Evolutionary conservation across 2,113 vertebrate species (phyloP).

Genomic region (Sander vitreus): DNA sequence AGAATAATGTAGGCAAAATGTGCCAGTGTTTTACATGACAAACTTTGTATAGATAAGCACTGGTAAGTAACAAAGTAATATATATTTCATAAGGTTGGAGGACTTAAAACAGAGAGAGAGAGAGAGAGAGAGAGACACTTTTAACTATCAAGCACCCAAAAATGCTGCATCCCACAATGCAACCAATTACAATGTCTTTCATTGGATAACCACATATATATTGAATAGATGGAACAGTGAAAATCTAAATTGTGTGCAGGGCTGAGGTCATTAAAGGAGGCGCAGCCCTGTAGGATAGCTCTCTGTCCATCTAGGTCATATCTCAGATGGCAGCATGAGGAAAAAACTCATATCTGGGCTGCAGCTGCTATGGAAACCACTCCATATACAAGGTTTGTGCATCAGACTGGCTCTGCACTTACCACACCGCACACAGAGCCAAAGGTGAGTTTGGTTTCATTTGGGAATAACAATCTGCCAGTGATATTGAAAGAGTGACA

Average conservation of each 20-base stretch:
- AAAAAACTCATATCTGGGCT: conserved; percentile 26
- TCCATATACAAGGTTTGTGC: not conserved
- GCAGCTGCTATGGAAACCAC: conserved; percentile 14
- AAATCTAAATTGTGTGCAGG: not conserved
- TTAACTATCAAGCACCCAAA: not conserved
- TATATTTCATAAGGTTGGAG: too few relatives aligned
- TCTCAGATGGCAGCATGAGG: conserved; percentile 24
- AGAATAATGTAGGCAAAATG: not conserved
- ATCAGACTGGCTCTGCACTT: not conserved
- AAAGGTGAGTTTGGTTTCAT: not conserved
- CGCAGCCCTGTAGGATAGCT: not conserved
- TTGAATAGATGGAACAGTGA: not conserved
- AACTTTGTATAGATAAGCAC: not conserved
- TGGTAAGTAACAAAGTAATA: not conserved
- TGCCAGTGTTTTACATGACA: not conserved
- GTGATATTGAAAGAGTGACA: not conserved
- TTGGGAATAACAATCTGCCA: not conserved
- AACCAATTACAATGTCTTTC: not conserved
- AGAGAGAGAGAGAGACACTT: not conserved
- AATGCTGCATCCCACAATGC: not conserved
- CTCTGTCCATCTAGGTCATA: conserved; percentile 50
- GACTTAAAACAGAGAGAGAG: not conserved
- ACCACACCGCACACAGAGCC: not conserved
- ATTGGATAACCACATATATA: not conserved
- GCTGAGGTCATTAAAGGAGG: not conserved